Percentiles rank a stretch among this genome's conserved stretches.
These are phyloP conservation scores for Zonotrichia leucophrys DNA, from an alignment of 2,113 vertebrate genomes.

Conservation along the genomic window DNA sequence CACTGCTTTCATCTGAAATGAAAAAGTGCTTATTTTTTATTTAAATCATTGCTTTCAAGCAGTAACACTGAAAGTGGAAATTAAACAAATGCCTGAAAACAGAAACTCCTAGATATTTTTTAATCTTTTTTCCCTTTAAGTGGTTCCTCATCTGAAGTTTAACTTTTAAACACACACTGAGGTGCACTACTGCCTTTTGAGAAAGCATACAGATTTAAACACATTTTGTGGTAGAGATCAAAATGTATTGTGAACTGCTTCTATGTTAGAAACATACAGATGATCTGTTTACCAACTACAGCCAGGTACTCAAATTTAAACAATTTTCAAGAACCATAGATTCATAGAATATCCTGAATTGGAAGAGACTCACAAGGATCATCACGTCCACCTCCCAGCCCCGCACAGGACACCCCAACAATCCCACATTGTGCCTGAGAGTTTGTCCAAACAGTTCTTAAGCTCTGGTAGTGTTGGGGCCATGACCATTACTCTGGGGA, in stretches of 20 bases:
- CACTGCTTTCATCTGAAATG: slow-evolving; percentile 96
- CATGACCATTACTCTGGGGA: too few relatives aligned
- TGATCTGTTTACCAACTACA: background rate
- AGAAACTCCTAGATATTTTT: background rate
- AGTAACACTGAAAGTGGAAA: background rate
- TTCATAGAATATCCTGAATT: background rate
- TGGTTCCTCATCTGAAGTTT: background rate
- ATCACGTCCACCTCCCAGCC: too few relatives aligned
- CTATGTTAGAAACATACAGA: background rate
- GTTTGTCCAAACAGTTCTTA: too few relatives aligned
- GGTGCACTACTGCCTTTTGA: background rate
- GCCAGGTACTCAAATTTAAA: background rate
- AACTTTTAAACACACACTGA: background rate
- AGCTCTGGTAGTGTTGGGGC: too few relatives aligned
- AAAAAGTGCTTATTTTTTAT: slow-evolving; percentile 20
- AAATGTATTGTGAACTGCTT: background rate
- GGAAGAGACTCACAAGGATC: too few relatives aligned
- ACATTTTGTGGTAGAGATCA: background rate
- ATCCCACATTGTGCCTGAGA: too few relatives aligned
- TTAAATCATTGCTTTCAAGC: background rate
- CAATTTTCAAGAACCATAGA: background rate
- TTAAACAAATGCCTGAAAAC: background rate
- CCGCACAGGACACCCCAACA: too few relatives aligned
- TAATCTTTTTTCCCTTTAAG: background rate
- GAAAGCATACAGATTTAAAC: background rate